A percentile compares a stretch with the other conserved stretches of the same genome.
phyloP scores from a whole-genome alignment of 2,797 vertebrate genomes.

The Lepidocolaptes lacrymiger region DNA sequence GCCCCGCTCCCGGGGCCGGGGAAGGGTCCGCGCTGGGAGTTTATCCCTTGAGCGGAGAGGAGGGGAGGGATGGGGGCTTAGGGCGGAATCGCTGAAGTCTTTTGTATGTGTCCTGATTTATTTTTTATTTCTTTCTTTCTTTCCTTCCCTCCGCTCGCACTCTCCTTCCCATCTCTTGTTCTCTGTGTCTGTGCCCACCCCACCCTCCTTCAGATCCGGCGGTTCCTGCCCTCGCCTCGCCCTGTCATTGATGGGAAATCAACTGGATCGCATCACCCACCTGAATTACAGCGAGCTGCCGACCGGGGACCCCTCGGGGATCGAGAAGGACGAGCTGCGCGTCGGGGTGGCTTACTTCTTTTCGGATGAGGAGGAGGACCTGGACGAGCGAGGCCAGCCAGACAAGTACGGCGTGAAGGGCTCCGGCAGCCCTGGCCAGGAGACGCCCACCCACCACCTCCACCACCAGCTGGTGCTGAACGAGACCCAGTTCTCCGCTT shows the following conservation, averaged over 20 bases:
- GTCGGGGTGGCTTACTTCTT: constrained; percentile 99
- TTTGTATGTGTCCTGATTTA: not conserved
- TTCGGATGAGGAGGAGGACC: constrained; percentile 99
- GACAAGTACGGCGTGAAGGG: constrained; percentile 88
- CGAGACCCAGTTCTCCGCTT: constrained; percentile 96
- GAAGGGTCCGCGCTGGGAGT: not conserved
- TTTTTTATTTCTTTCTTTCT: not conserved
- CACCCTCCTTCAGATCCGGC: constrained; percentile 79
- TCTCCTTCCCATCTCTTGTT: not conserved
- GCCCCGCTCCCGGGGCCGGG: not conserved
- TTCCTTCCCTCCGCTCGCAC: not conserved
- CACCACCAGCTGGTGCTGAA: constrained; percentile 85
- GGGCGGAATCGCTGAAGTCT: not conserved
- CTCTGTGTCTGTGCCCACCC: not conserved
- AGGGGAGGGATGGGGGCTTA: not conserved
- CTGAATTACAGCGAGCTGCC: constrained; percentile 99
- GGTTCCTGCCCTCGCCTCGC: constrained; percentile 88
- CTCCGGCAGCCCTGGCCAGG: constrained; percentile 72
- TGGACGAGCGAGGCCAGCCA: constrained; percentile 93
- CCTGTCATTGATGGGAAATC: constrained; percentile 99
- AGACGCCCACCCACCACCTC: constrained; percentile 84
- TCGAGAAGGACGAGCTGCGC: constrained; percentile 98
- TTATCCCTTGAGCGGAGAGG: not conserved
- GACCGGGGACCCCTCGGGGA: constrained; percentile 97
- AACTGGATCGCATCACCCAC: constrained; percentile 99